Base-by-base conservation (phyloP, 1,140 invertebrate species). In the Hyles euphorbiae region DNA sequence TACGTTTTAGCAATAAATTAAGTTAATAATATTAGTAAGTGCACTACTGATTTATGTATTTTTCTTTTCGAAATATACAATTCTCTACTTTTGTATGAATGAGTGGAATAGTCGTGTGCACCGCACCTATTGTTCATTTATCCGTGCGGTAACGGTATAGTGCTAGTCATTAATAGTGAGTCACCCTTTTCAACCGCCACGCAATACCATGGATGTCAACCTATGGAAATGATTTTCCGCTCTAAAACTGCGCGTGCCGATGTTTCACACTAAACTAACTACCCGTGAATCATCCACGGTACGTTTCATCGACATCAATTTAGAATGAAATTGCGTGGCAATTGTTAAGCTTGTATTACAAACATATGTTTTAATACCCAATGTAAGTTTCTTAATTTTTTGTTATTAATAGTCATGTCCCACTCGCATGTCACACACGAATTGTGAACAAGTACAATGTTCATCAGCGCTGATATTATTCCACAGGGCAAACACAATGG, bases 171-270 rank as follows among this genome's bases (percentile, higher is more conserved):
- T 11, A 53, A 8, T 53, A 50, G 57, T 83, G 76, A 83, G 63
- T 81, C 78, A 82, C 61, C 5, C 11, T 8, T 34, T 43, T 12
- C 60, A 61, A 58, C 33, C 65, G 53, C 61, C 55, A 63, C 53
- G 66, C 70, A 71, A 62, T 64, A 76, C 70, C 72, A 77, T 68
- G 58, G 65, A 62, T 52, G 55, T 61, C 65, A 65, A 63, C 61
- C 66, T 74, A 81, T 72, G 72, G 73, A 67, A 77, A 72, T 70
- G 58, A 70, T 77, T 78, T 79, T 77, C 68, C 68, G 73, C 73
- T 78, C 74, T 66, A 67, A 64, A 75, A 73, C 67, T 55, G 59
- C 36, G 49, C 57, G 48, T 61, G 60, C 59, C 58, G 48, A 53
- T 60, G 58, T 63, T 65, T 54, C 33, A 52, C 11, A 36, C 32